A percentile compares a stretch with the other conserved stretches of the same genome.
Conservation (phyloP, 1,140 invertebrate species). For the Cydia pomonella region DNA sequence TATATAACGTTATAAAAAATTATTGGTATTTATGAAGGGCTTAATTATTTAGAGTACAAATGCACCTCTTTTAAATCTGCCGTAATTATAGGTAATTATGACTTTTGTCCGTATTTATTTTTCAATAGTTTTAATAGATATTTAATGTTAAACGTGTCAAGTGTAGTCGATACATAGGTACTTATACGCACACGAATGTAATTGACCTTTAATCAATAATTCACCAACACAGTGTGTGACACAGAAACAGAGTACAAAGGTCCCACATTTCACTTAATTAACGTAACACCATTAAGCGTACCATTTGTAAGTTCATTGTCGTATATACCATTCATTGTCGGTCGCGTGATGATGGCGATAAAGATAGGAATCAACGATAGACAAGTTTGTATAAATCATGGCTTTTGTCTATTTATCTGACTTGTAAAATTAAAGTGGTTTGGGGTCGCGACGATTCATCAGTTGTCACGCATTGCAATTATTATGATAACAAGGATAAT, state of each 20-base stretch:
- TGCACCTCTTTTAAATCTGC: too few species aligned
- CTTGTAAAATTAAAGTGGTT: conserved; percentile 25
- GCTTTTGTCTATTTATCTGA: conserved; percentile 15
- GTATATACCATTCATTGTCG: conserved; percentile 29
- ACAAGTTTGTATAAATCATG: conserved; percentile 33
- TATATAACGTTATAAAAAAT: too few species aligned
- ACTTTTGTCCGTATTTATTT: too few species aligned
- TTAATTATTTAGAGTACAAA: too few species aligned
- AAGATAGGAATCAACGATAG: conserved; percentile 25
- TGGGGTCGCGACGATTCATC: conserved; percentile 12
- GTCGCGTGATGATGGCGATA: conserved; percentile 24
- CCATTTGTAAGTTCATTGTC: conserved; percentile 28
- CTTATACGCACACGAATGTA: too few species aligned
- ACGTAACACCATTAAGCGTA: conserved; percentile 9
- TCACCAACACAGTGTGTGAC: too few species aligned
- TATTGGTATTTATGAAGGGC: too few species aligned
- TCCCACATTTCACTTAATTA: conserved; percentile 24
- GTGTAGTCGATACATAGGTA: too few species aligned
- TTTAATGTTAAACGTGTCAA: too few species aligned
- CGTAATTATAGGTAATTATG: too few species aligned
- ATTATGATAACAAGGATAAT: conserved; percentile 12
- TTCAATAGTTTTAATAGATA: too few species aligned
- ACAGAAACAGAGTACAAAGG: not conserved
- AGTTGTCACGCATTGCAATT: conserved; percentile 23
- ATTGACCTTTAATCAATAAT: too few species aligned